A percentile compares a stretch with the other conserved stretches of the same genome.
Conservation (phyloP, 2,888 invertebrate species). For the Leptodirus hochenwartii region DNA sequence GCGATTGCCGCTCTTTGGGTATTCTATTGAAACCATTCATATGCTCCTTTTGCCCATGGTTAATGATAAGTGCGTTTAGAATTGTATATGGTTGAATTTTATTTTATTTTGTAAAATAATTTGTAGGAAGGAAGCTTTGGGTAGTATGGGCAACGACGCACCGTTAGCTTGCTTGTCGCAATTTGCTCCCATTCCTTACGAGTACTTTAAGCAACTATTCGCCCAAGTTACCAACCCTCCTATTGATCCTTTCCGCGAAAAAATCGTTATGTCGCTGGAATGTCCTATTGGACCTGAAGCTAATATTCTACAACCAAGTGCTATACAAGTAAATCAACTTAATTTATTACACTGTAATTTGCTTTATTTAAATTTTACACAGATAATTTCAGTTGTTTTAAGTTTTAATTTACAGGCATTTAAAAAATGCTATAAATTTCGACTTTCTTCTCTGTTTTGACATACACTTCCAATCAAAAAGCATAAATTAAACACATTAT, state of each 20-base stretch:
- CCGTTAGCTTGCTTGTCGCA: constrained; percentile 92
- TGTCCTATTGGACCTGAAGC: constrained; percentile 95
- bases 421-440: too few species aligned
- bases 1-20: constrained; percentile 77
- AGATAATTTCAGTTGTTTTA: background rate
- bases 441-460: background rate
- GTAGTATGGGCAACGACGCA: constrained; percentile 99
- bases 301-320: constrained; percentile 81
- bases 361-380: background rate
- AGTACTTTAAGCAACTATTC: constrained; percentile 97
- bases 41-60: constrained; percentile 94
- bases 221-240: constrained; percentile 99
- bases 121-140: constrained; percentile 85
- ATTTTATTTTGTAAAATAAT: constrained; percentile 4
- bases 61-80: constrained; percentile 37
- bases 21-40: constrained; percentile 88
- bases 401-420: too few species aligned
- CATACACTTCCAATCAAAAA: background rate
- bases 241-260: constrained; percentile 97
- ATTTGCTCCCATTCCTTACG: constrained; percentile 88
- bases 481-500: background rate
- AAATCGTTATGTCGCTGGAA: constrained; percentile 94
- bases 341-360: background rate
- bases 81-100: constrained; percentile 2
- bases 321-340: constrained; percentile 38